A percentile compares a stretch with the other conserved stretches of the same genome.
These are phyloP conservation scores for Callyntrura guangdongensis DNA, from an alignment of 2,888 invertebrate species.

Conservation along the genomic window DNA sequence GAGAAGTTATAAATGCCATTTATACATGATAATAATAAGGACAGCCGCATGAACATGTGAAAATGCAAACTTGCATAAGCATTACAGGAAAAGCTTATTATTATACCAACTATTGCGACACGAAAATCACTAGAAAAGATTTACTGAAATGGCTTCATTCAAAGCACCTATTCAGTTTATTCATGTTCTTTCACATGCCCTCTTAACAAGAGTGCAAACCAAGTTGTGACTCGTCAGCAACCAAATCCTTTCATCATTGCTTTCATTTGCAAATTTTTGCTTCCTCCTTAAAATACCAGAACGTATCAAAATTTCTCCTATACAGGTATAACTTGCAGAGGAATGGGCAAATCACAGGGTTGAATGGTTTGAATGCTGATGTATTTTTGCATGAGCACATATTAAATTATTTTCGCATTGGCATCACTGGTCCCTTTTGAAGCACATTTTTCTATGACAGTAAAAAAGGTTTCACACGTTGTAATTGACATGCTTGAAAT, in stretches of 20 bases:
- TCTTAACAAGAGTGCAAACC: constrained; percentile 11
- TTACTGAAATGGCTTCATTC: constrained; percentile 31
- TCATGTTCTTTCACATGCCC: background rate
- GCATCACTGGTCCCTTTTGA: too few species aligned
- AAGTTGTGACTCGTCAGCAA: background rate
- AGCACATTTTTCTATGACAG: too few species aligned
- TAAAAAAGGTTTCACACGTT: too few species aligned
- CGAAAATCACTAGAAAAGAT: background rate
- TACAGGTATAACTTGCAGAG: too few species aligned
- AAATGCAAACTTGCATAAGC: background rate
- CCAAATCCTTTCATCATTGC: constrained; percentile 29
- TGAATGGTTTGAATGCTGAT: too few species aligned
- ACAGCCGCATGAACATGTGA: background rate
- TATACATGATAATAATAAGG: background rate
- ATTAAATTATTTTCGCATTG: too few species aligned
- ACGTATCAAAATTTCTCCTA: too few species aligned
- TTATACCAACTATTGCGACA: background rate
- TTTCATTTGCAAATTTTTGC: constrained; percentile 8
- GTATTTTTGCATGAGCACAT: too few species aligned
- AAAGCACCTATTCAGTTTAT: background rate
- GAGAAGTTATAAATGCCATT: background rate
- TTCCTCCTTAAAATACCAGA: too few species aligned
- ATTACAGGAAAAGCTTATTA: background rate
- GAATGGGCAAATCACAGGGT: too few species aligned
- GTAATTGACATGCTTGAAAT: too few species aligned